Base-by-base conservation (phyloP, 2,797 vertebrate genomes). In the Danio choprae region DNA sequence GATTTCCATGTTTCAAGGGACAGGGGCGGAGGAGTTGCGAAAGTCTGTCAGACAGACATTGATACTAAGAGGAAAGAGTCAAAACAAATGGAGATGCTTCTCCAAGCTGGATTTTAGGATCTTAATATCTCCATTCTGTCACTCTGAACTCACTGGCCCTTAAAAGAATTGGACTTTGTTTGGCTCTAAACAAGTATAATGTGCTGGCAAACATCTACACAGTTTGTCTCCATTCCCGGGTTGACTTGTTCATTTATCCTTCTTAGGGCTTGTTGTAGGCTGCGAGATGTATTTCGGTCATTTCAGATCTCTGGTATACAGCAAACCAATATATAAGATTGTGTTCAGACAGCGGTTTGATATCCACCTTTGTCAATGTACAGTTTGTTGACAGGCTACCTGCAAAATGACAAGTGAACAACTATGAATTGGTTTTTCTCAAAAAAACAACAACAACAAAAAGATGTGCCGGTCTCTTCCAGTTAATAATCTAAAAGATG, bases 1-100 rank as follows among this genome's bases (percentile, higher is more conserved):
- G 91, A 94, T 91, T 87, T 87, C 86, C 20, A 83, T 81, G 84
- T n/a, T 83, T 87, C 71, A 16, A 74, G 55, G 68, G 76, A 62
- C 1, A 73, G 73, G 83, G 77, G 80, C 20, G 16, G 84, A 87
- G 79, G 73, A 29, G 9, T 40, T 51, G 15, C 60, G 70, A 41
- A 79, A 71, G 80, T 36, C 4, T 77, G 77, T 65, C 62, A 67
- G 69, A 10, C 36, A 41, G 65, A 18, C 20, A 68, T 43, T 75
- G 51, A 51, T 36, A 53, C 65, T 59, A 15, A 22, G 46, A 81
- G 51, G 29, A 72, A 13, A 72, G 20, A 60, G 64, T 43, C 50
- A 73, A 69, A 80, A 79, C 79, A 77, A 44, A 76, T 41, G 22
- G 59, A 69, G 64, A 41, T 15, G 9, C 74, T 82, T 48, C 10